phyloP scores from a whole-genome alignment of 2,888 invertebrate species.

The Belgica antarctica region DNA sequence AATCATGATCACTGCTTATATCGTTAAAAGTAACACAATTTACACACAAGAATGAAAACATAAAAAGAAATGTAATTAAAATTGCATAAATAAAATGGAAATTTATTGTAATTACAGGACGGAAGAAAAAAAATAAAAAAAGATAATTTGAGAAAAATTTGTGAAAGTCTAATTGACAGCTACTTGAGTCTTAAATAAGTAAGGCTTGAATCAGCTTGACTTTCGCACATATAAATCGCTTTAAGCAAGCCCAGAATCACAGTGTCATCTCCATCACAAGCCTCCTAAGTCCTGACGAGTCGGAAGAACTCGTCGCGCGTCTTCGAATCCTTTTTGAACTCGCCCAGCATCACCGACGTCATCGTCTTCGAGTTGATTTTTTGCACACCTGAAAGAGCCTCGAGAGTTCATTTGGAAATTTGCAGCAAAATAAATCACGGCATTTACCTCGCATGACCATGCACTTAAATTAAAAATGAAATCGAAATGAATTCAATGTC shows the following conservation, averaged over 20 bases:
- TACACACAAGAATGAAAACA: constrained; percentile 26
- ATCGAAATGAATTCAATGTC: constrained; percentile 5
- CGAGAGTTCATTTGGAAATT: not conserved
- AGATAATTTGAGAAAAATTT: not conserved
- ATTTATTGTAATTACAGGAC: constrained; percentile 3
- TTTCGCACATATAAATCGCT: too few species aligned
- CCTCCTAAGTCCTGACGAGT: not conserved
- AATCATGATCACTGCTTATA: constrained; percentile 19
- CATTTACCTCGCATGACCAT: constrained; percentile 38
- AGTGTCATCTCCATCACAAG: not conserved
- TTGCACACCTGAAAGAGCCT: constrained; percentile 22
- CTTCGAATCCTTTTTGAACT: constrained; percentile 22
- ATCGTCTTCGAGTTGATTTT: constrained; percentile 37
- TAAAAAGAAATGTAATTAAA: not conserved
- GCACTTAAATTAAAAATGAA: constrained; percentile 16
- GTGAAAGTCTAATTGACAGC: not conserved
- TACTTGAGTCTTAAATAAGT: not conserved
- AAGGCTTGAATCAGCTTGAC: too few species aligned
- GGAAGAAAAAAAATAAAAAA: not conserved
- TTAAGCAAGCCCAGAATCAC: too few species aligned
- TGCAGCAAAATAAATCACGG: not conserved
- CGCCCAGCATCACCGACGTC: constrained; percentile 33
- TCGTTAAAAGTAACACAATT: constrained; percentile 34
- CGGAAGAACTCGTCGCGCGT: constrained; percentile 39
- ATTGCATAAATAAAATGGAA: constrained; percentile 9